These are phyloP conservation scores for Dusona sp. DNA, from an alignment of 2,888 invertebrate genomes.

Conservation along the genomic window DNA sequence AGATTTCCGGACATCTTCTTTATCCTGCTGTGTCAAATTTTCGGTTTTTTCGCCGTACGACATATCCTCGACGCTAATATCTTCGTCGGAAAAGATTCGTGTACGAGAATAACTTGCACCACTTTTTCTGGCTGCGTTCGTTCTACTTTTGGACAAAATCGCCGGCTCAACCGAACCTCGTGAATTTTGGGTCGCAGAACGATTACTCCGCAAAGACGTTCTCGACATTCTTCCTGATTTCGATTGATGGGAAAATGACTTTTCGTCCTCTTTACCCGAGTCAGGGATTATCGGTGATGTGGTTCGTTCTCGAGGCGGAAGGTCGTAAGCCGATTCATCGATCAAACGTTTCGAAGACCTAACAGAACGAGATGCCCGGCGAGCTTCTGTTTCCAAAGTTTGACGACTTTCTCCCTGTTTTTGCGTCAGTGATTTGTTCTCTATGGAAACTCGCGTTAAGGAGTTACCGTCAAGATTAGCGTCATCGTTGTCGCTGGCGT, in stretches of 20 bases:
- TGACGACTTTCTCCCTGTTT: neutral
- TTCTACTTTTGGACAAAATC: neutral
- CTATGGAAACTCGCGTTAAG: conserved; percentile 2
- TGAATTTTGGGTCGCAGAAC: neutral
- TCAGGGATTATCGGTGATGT: conserved; percentile 33
- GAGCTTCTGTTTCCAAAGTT: neutral
- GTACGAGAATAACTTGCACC: conserved; percentile 2
- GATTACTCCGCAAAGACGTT: conserved; percentile 1
- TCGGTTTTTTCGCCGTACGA: neutral
- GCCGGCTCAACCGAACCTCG: neutral
- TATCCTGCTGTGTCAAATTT: neutral
- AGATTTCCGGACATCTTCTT: neutral
- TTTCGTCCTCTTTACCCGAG: conserved; percentile 40
- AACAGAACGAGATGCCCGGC: neutral
- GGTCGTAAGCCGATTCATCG: conserved; percentile 60
- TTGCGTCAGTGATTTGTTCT: neutral
- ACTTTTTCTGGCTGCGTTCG: neutral
- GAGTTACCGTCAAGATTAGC: neutral
- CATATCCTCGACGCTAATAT: conserved; percentile 49
- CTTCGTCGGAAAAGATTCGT: conserved; percentile 32
- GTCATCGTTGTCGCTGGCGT: conserved; percentile 28
- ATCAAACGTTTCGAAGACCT: conserved; percentile 16
- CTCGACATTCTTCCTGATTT: neutral
- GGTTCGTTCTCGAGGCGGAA: conserved; percentile 62
- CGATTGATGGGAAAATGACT: neutral